Evolutionary conservation across 2,113 vertebrate species (phyloP).

Genomic region (Pandion haliaetus): DNA sequence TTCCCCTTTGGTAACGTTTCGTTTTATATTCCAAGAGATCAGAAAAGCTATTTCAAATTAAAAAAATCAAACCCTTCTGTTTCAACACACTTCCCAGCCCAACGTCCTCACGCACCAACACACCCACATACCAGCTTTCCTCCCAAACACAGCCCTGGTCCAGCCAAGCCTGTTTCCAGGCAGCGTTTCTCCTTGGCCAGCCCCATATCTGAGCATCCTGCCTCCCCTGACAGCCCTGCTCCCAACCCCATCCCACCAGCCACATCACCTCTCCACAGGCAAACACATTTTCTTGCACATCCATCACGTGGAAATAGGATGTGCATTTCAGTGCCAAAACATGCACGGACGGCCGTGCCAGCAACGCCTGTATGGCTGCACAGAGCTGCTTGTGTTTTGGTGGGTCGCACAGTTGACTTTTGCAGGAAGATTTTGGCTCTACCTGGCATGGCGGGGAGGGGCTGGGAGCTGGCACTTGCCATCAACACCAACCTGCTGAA

Average conservation of each 20-base stretch:
- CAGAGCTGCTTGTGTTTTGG: slow-evolving; percentile 1
- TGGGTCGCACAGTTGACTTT: background rate
- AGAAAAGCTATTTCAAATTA: slow-evolving; percentile 11
- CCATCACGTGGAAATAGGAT: slow-evolving; percentile 14
- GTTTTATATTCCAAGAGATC: background rate
- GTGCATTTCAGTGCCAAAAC: slow-evolving; percentile 17
- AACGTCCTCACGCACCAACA: background rate
- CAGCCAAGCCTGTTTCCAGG: background rate
- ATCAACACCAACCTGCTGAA: background rate
- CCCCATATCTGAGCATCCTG: background rate
- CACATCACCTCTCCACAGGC: background rate
- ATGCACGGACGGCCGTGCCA: background rate
- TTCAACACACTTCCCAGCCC: background rate
- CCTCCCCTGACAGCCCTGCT: background rate
- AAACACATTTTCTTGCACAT: background rate
- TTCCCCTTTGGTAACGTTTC: background rate
- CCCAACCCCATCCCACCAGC: background rate
- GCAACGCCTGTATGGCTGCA: background rate
- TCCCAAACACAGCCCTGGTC: background rate
- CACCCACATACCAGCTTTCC: slow-evolving; percentile 14
- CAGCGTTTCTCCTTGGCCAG: background rate
- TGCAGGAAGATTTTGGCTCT: background rate
- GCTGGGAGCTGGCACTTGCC: background rate
- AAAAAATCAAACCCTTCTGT: slow-evolving; percentile 33
- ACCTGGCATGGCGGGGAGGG: background rate